Conservation (phyloP, 2,888 invertebrate genomes). For the Coelopa pilipes region DNA sequence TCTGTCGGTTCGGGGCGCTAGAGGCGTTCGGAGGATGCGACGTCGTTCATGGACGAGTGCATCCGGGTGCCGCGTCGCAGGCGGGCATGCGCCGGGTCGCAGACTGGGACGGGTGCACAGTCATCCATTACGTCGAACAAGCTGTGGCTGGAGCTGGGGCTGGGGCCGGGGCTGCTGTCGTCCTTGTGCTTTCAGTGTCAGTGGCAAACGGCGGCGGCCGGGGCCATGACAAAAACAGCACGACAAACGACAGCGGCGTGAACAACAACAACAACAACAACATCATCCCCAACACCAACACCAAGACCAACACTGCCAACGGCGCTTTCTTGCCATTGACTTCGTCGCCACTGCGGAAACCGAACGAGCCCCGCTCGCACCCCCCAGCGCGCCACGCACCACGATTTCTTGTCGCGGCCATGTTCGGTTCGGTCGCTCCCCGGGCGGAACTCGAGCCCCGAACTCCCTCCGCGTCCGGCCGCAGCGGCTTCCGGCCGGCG, state of each 20-base stretch:
- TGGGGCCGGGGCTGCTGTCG: too few species aligned
- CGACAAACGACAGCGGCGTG: not conserved
- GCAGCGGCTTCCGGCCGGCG: not conserved
- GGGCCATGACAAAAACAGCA: not conserved
- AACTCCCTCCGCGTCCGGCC: too few species aligned
- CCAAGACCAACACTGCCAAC: not conserved
- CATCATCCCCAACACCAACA: not conserved
- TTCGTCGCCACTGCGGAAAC: constrained; percentile 22
- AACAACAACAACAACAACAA: not conserved
- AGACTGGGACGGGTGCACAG: too few species aligned
- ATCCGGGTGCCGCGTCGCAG: too few species aligned
- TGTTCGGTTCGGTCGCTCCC: not conserved
- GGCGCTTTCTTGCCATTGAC: constrained; percentile 2
- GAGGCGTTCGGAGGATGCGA: too few species aligned
- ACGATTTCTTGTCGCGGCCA: not conserved
- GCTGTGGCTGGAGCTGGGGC: too few species aligned
- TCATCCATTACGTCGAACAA: too few species aligned
- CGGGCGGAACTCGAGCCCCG: not conserved
- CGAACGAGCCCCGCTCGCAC: not conserved
- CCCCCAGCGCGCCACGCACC: not conserved
- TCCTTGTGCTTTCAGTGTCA: constrained; percentile 4
- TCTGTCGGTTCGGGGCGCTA: too few species aligned
- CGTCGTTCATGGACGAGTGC: too few species aligned
- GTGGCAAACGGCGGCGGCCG: not conserved
- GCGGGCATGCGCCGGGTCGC: too few species aligned